These are phyloP conservation scores for Nipponia nippon DNA, from an alignment of 2,113 vertebrate species.

Conservation along the genomic window DNA sequence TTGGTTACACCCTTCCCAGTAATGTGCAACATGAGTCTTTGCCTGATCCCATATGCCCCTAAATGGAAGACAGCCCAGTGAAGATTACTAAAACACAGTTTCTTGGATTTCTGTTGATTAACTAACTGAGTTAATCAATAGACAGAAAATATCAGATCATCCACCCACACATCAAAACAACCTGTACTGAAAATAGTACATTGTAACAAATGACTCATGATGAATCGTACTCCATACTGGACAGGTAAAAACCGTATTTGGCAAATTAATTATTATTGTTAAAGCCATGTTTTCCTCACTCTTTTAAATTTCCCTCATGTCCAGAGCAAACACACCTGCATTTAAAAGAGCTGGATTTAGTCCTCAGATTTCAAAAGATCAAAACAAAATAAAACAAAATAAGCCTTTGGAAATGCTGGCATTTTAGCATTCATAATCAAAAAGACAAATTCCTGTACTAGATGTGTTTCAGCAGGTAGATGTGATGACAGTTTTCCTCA, in stretches of 20 bases:
- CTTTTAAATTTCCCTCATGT: neutral
- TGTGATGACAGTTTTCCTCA: neutral
- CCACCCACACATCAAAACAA: neutral
- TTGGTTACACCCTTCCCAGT: constrained; percentile 1
- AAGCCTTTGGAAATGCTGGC: neutral
- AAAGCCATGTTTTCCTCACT: neutral
- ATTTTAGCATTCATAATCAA: neutral
- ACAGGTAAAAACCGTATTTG: neutral
- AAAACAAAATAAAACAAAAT: neutral
- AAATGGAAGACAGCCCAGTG: constrained; percentile 31
- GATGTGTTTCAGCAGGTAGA: neutral
- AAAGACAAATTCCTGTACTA: neutral
- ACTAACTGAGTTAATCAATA: neutral
- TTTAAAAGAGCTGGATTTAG: neutral
- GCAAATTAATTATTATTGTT: neutral
- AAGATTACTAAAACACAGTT: neutral
- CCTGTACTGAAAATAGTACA: neutral
- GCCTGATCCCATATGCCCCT: constrained; percentile 7
- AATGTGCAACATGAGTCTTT: neutral
- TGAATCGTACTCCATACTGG: neutral
- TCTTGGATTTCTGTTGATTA: neutral
- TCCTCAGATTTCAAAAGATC: neutral
- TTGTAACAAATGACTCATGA: neutral
- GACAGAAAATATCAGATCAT: neutral
- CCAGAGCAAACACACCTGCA: neutral